Base-by-base conservation (phyloP, 2,888 invertebrate genomes). In the Diplazon laetatorius region DNA sequence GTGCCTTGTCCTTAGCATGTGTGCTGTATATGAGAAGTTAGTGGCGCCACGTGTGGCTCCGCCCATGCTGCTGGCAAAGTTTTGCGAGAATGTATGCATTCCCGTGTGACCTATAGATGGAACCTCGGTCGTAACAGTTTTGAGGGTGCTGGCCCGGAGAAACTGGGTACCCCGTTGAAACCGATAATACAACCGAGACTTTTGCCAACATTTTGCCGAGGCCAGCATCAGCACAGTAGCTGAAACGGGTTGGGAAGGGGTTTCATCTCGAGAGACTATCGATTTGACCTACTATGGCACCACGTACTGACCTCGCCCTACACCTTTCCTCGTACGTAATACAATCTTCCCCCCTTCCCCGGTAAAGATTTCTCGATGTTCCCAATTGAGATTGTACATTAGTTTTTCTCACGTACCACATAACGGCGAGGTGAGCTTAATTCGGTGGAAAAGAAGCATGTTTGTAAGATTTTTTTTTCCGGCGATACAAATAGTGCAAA, bases 241-340 rank as follows among this genome's bases (percentile, higher is more conserved):
- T 59, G 20, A 57, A 57, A 16, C 48, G 66, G 52, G 62, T 14
- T 20, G 50, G 44, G 48, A 55, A 39, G 42, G 42, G 60, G 44
- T 46, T 37, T 69, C 68, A 76, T 79, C 75, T 76, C 72, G 59
- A 79, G 72, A 55, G 62, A 39, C 72, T 79, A 79, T 79, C 68
- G 78, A 79, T 79, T 79, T 71, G 78, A 79, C 78, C 78, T 57
- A 78, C 78, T 71, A 10, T 57, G n/a, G 14, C 62, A 62, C 66
- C 35, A 52, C 18, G 35, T 50, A 68, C 63, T 59, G 68, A 72
- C 71, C 71, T 78, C 75, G 68, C 48, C 78, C 65, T 60, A 60
- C 69, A 70, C 63, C 46, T 55, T 44, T 50, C 59, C 60, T 42
- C 30, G 30, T 70, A 63, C 55, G 16, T 55, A 73, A 66, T 52